These are phyloP conservation scores for Epicauta chinensis DNA, from an alignment of 1,140 invertebrate species.

Conservation along the genomic window DNA sequence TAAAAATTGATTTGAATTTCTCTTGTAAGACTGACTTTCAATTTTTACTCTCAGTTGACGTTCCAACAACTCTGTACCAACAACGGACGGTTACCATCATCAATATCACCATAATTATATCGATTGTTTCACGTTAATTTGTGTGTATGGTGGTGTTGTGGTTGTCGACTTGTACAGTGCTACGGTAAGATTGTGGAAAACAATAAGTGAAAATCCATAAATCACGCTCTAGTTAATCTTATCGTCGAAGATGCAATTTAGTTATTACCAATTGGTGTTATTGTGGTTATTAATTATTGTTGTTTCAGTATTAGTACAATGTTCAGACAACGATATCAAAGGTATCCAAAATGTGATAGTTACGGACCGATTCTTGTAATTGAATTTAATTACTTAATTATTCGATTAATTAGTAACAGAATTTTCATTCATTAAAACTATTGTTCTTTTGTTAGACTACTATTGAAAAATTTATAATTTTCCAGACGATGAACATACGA, in stretches of 20 bases:
- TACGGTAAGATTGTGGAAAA: constrained; percentile 6
- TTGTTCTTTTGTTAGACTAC: too few relatives aligned
- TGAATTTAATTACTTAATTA: too few relatives aligned
- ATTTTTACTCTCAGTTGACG: constrained; percentile 33
- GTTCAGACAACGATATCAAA: constrained; percentile 37
- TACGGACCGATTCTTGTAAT: too few relatives aligned
- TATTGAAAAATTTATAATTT: not conserved
- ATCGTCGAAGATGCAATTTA: constrained; percentile 33
- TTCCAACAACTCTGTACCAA: constrained; percentile 10
- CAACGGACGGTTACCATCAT: too few relatives aligned
- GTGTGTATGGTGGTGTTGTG: not conserved
- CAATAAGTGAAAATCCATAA: constrained; percentile 30
- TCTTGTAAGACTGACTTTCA: constrained; percentile 25
- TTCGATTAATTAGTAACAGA: too few relatives aligned
- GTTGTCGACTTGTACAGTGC: not conserved
- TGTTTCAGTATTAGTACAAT: constrained; percentile 17
- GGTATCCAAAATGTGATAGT: too few relatives aligned
- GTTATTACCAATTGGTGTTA: constrained; percentile 34
- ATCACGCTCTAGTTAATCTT: constrained; percentile 33
- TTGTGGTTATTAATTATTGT: constrained; percentile 27
- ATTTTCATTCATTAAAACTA: too few relatives aligned
- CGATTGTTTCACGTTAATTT: too few relatives aligned
- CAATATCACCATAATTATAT: too few relatives aligned
- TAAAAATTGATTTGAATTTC: constrained; percentile 37
- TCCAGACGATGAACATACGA: constrained; percentile 12